Conservation (phyloP, 2,113 vertebrate species). For the Platycercus adscitus region DNA sequence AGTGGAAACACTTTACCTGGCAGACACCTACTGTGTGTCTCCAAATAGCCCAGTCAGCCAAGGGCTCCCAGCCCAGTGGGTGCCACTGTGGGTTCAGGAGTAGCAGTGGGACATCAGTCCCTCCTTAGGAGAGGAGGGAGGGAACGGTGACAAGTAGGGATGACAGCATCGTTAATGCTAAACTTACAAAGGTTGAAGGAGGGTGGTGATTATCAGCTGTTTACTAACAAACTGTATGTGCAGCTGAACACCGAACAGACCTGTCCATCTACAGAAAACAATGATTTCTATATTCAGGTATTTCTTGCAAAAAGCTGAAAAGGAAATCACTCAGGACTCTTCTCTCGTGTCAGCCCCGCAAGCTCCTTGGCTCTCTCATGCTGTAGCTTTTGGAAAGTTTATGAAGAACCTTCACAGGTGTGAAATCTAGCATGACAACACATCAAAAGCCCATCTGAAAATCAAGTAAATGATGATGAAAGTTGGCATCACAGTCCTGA, state of each 20-base stretch:
- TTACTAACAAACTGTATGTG: not conserved
- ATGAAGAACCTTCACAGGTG: not conserved
- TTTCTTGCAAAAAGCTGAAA: not conserved
- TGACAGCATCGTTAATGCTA: not conserved
- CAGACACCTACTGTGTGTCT: not conserved
- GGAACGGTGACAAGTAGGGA: fast-evolving
- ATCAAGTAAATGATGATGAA: not conserved
- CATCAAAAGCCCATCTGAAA: not conserved
- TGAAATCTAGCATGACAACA: not conserved
- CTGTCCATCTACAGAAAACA: not conserved
- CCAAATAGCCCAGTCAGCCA: not conserved
- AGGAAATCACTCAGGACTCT: not conserved
- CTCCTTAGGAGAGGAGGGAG: not conserved
- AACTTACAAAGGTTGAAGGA: not conserved
- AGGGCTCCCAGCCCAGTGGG: not conserved
- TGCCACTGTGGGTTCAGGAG: not conserved
- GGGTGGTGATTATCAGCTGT: not conserved
- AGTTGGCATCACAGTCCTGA: not conserved
- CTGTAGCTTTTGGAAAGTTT: not conserved
- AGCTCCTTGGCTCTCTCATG: not conserved
- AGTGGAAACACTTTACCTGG: not conserved
- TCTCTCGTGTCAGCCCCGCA: not conserved
- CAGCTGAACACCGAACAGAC: not conserved
- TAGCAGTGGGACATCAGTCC: not conserved
- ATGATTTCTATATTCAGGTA: not conserved